These are phyloP conservation scores for Pyralis farinalis DNA, from an alignment of 2,888 invertebrate species.

Conservation along the genomic window DNA sequence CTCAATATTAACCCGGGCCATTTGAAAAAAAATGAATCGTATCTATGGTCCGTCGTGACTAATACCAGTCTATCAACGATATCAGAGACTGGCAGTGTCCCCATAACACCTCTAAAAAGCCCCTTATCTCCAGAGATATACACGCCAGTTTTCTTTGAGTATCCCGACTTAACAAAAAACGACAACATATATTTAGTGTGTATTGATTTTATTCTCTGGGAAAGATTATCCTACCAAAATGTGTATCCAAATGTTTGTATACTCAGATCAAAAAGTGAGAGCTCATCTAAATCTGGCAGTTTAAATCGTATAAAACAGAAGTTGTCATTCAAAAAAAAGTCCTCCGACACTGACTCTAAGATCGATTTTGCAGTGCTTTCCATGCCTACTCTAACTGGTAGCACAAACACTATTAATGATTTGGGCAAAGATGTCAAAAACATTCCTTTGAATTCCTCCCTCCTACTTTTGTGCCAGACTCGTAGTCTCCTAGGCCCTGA, in stretches of 20 bases:
- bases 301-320: conserved; percentile 46
- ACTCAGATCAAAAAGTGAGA: conserved; percentile 39
- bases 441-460: conserved; percentile 58
- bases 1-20: conserved; percentile 37
- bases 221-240: conserved; percentile 48
- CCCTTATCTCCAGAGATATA: conserved; percentile 57
- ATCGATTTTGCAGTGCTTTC: conserved; percentile 62
- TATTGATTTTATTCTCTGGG: conserved; percentile 70
- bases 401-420: conserved; percentile 51
- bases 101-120: conserved; percentile 33
- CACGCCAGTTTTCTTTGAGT: conserved; percentile 68
- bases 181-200: conserved; percentile 45
- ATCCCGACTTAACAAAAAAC: conserved; percentile 39
- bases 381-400: conserved; percentile 54
- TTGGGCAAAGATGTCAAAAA: conserved; percentile 56
- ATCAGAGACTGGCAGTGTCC: conserved; percentile 53
- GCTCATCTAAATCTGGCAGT: conserved; percentile 48
- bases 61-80: conserved; percentile 56
- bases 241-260: conserved; percentile 61
- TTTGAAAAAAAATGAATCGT: conserved; percentile 53
- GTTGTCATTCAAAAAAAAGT: conserved; percentile 43
- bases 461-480: conserved; percentile 62
- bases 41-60: conserved; percentile 47
- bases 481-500: conserved; percentile 53
- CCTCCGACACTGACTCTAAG: conserved; percentile 37